A percentile compares a stretch with the other conserved stretches of the same genome.
Conservation (phyloP, 2,113 vertebrate genomes). For the Myiagra hebetior region DNA sequence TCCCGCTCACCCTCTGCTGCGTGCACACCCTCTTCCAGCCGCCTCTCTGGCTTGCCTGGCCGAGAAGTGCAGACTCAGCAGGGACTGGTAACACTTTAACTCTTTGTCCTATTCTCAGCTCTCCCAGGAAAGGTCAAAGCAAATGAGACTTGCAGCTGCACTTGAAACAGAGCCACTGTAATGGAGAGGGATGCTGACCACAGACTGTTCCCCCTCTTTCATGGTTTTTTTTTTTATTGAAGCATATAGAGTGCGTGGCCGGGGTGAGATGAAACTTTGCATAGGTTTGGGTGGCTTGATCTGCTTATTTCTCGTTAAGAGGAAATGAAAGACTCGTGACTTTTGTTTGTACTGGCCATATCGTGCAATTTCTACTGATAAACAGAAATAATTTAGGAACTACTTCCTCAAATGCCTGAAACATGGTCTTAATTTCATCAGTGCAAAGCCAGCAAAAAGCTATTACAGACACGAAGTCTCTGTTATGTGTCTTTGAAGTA, state of each 20-base stretch:
- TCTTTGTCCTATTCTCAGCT: constrained; percentile 37
- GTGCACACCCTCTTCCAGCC: not conserved
- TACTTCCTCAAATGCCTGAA: constrained; percentile 41
- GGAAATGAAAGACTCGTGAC: constrained; percentile 18
- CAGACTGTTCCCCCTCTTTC: not conserved
- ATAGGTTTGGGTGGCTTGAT: not conserved
- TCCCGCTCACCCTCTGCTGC: not conserved
- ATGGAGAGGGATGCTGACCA: not conserved
- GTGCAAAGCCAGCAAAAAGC: constrained; percentile 1
- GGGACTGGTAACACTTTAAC: constrained; percentile 28
- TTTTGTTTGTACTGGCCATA: not conserved
- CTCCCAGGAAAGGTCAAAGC: constrained; percentile 42
- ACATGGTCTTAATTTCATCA: not conserved
- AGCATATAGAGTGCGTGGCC: not conserved
- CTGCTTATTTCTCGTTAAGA: not conserved
- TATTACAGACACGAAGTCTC: not conserved
- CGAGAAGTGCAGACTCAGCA: constrained; percentile 36
- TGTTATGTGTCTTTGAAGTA: not conserved
- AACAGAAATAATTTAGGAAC: constrained; percentile 20
- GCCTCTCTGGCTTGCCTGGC: not conserved
- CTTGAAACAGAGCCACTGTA: not conserved
- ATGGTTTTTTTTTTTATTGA: not conserved
- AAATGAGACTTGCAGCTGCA: not conserved
- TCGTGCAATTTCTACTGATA: not conserved
- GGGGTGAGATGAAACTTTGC: not conserved